Percentiles rank a stretch among this genome's conserved stretches.
Conservation (phyloP, 92 coral and sea anemone genomes). For the Umimayanthus kanabou region DNA sequence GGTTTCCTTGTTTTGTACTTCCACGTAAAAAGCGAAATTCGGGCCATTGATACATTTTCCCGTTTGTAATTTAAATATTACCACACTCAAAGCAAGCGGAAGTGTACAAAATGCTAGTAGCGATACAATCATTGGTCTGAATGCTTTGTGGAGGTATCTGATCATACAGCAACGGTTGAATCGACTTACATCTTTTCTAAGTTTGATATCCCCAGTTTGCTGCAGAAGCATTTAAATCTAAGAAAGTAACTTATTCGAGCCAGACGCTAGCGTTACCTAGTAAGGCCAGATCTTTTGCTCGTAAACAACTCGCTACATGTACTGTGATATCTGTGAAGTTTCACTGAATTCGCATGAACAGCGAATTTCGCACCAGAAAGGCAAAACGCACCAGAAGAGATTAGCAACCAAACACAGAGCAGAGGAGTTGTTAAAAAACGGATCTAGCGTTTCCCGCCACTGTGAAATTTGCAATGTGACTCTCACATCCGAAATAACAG, state of each 20-base stretch:
- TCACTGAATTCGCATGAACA: conserved; percentile 58
- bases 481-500: conserved; percentile 58
- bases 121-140: not conserved
- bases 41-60: not conserved
- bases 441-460: conserved; percentile 53
- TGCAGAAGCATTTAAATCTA: not conserved
- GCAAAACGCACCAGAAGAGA: conserved; percentile 56
- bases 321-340: conserved; percentile 58
- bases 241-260: not conserved
- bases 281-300: not conserved
- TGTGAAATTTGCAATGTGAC: conserved; percentile 60
- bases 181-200: not conserved
- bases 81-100: conserved; percentile 11
- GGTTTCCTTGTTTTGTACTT: not conserved
- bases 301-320: conserved; percentile 38
- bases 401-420: conserved; percentile 54
- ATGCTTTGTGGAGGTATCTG: not conserved
- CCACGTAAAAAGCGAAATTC: conserved; percentile 18
- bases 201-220: not conserved
- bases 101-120: not conserved
- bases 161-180: not conserved
- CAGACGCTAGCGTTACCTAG: not conserved
- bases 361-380: conserved; percentile 51
- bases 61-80: conserved; percentile 15
- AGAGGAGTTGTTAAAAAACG: conserved; percentile 45